Percentiles rank a stretch among this genome's conserved stretches.
Conservation (phyloP, 2,888 invertebrate genomes). For the Antitype chi region DNA sequence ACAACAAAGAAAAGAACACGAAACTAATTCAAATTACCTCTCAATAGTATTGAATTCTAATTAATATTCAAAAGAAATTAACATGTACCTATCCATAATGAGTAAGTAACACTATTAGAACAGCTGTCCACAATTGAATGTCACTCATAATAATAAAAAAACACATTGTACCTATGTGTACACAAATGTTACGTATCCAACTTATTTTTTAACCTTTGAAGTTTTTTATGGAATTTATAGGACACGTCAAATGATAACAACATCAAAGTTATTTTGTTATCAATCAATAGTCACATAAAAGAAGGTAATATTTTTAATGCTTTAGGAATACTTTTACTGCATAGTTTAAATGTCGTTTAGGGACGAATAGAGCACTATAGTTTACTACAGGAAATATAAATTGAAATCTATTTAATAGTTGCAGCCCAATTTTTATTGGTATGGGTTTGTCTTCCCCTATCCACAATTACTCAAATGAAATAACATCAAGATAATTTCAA, state of each 20-base stretch:
- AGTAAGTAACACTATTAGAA: constrained; percentile 31
- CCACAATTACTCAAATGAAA: constrained; percentile 2
- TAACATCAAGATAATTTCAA: constrained; percentile 10
- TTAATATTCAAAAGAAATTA: constrained; percentile 19
- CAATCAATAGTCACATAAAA: constrained; percentile 30
- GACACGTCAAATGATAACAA: constrained; percentile 37
- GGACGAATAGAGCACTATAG: neutral
- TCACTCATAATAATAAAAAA: constrained; percentile 3
- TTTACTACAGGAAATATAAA: constrained; percentile 47
- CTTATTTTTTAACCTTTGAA: constrained; percentile 36
- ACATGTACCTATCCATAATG: constrained; percentile 16
- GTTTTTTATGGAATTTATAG: constrained; percentile 7
- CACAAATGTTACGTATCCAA: constrained; percentile 27
- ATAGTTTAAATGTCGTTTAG: neutral
- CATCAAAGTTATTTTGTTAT: constrained; percentile 14
- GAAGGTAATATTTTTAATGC: constrained; percentile 13
- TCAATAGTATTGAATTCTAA: neutral
- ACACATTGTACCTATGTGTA: constrained; percentile 21
- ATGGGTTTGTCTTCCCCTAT: constrained; percentile 16
- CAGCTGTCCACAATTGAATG: constrained; percentile 42
- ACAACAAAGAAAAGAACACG: neutral
- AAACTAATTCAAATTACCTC: neutral
- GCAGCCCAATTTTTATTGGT: constrained; percentile 12
- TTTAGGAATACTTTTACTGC: neutral
- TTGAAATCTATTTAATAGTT: constrained; percentile 26